Evolutionary conservation across 2,797 vertebrate genomes (phyloP), one percentile per base, ranked within the genome.

Genomic region (Notolabrus celidotus): DNA sequence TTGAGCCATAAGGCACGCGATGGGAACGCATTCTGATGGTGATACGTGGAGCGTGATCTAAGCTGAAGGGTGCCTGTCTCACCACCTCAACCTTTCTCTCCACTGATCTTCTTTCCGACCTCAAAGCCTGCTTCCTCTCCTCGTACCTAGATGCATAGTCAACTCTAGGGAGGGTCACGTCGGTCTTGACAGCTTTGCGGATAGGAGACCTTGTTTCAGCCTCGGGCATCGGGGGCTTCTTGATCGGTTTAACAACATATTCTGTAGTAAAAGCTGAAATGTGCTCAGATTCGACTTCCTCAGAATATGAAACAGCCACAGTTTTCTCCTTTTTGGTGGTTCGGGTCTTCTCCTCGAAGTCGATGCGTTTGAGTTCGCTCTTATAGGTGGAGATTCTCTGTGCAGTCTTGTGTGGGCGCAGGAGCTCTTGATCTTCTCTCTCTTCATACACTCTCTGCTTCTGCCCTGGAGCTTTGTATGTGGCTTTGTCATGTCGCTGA

Each of bases 21-120:
- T 99, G 98, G 67, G 98, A 99, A 25, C 97, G 95, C 97, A 99
- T 96, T 90, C 98, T 95, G 81, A 99, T 83, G 17, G 97, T 98
- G 67, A 99, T 95, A 17, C 96, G 96, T 69, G 98, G 98, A 39
- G 89, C 65, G 0, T 99, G 97, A 89, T 99, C 97, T 54, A 99
- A 94, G 3, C 96, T 98, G 74, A 99, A 99, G 46, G 96, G 96
- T 82, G 95, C 92, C 72, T 98, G 97, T 66, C 95, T 96, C 75
- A 97, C 88, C 76, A 96, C 94, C 90, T 99, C 97, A 0, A 95
- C 94, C 83, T 94, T 96, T 58, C 92, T 87, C 66, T 91, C 87
- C 47, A 88, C 45, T 1, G 88, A 92, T 34, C 46, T 83, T 19
- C 91, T 95, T 91, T 98, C 96, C 67, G 96, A 94, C 91, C 97